phyloP scores from a whole-genome alignment of 2,113 vertebrate genomes.

The Tragelaphus imberbis region DNA sequence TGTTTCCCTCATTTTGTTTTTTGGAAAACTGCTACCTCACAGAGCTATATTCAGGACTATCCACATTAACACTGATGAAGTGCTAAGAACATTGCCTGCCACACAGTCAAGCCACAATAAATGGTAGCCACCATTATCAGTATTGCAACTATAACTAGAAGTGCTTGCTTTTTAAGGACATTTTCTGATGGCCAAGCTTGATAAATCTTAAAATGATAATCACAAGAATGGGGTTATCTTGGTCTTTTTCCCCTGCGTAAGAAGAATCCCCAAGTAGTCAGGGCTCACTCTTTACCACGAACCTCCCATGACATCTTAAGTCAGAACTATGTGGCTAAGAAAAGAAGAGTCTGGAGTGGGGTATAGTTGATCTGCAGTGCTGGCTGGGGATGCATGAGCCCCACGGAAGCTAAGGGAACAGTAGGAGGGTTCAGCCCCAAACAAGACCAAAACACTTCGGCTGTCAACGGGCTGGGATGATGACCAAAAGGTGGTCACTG shows the following conservation, averaged over 20 bases:
- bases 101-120: background rate
- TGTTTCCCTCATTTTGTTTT: background rate
- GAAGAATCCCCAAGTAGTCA: background rate
- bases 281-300: background rate
- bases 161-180: background rate
- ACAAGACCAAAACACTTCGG: background rate
- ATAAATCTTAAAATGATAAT: background rate
- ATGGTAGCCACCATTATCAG: background rate
- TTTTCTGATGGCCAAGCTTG: background rate
- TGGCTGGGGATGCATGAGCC: background rate
- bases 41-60: background rate
- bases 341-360: background rate
- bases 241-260: background rate
- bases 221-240: background rate
- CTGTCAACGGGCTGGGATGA: background rate
- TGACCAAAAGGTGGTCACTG: background rate
- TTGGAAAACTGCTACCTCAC: background rate
- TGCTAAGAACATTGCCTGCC: background rate
- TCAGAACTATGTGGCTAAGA: background rate
- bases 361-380: background rate
- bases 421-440: background rate
- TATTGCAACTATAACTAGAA: background rate
- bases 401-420: background rate
- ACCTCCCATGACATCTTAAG: background rate
- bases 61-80: background rate